Percentiles rank a stretch among this genome's conserved stretches.
phyloP scores from a whole-genome alignment of 1,140 invertebrate species.

The Aphelenchoides besseyi region DNA sequence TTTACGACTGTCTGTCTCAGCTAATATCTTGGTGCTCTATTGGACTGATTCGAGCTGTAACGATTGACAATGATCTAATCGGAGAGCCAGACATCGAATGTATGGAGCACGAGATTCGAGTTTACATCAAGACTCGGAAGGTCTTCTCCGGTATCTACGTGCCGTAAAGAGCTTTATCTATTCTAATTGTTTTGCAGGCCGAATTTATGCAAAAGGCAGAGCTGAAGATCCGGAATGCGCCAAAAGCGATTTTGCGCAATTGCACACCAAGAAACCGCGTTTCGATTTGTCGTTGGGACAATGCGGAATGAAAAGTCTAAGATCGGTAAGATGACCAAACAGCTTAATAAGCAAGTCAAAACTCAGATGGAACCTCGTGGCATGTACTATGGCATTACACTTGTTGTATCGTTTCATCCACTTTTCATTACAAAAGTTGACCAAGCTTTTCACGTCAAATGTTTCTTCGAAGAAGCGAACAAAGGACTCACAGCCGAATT shows the following conservation, averaged over 20 bases:
- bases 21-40: not conserved
- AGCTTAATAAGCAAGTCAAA: not conserved
- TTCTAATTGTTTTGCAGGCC: conserved; percentile 33
- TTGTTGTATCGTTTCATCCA: conserved; percentile 61
- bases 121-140: conserved; percentile 60
- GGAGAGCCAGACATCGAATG: conserved; percentile 62
- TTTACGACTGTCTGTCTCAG: not conserved
- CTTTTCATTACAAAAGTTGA: conserved; percentile 63
- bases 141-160: conserved; percentile 45
- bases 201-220: conserved; percentile 62
- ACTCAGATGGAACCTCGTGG: conserved; percentile 58
- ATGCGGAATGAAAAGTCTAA: conserved; percentile 61
- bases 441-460: conserved; percentile 62
- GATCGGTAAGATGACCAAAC: conserved; percentile 49
- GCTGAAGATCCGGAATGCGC: conserved; percentile 58
- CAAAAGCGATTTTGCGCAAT: conserved; percentile 56
- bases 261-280: conserved; percentile 58
- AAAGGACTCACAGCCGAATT: conserved; percentile 59
- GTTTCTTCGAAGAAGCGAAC: conserved; percentile 61
- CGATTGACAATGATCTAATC: conserved; percentile 62
- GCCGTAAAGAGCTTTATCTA: not conserved
- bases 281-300: conserved; percentile 56
- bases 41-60: conserved; percentile 19
- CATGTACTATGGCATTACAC: conserved; percentile 62
- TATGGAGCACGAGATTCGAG: conserved; percentile 59